Evolutionary conservation across 23 tunicate genomes (phyloP).

Genomic region (Trididemnum clinides): DNA sequence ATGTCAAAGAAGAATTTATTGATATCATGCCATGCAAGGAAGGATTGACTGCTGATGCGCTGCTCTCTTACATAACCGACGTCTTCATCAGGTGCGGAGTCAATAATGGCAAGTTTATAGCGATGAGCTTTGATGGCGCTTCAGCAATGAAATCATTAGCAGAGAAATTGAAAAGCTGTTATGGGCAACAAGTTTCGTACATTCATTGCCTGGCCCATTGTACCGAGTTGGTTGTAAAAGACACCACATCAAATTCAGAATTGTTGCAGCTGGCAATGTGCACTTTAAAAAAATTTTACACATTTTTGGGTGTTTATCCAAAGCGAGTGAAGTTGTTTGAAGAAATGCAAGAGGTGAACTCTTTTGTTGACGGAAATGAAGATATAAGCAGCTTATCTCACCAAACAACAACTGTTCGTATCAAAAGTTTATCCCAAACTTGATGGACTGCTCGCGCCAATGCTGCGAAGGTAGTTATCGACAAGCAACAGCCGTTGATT

Average conservation of each 20-base stretch:
- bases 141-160: constrained; percentile 29
- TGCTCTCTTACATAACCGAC: constrained; percentile 28
- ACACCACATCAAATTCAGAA: constrained; percentile 26
- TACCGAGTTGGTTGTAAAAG: constrained; percentile 23
- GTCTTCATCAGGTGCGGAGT: constrained; percentile 27
- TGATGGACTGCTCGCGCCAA: constrained; percentile 26
- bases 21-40: constrained; percentile 23
- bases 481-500: constrained; percentile 29
- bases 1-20: constrained; percentile 21
- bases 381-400: constrained; percentile 21
- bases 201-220: constrained; percentile 37
- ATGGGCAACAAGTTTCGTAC: constrained; percentile 31
- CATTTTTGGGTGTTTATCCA: constrained; percentile 31
- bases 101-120: constrained; percentile 19
- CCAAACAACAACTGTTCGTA: constrained; percentile 20
- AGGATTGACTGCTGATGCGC: constrained; percentile 38
- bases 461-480: constrained; percentile 31
- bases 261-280: constrained; percentile 22
- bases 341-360: constrained; percentile 22
- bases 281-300: constrained; percentile 17
- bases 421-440: constrained; percentile 28
- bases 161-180: constrained; percentile 24
- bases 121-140: constrained; percentile 21
- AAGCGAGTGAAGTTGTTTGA: constrained; percentile 20
- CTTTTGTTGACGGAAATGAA: constrained; percentile 22